A percentile compares a stretch with the other conserved stretches of the same genome.
phyloP scores from a whole-genome alignment of 2,888 invertebrate species.

The Cantharis nigra region DNA sequence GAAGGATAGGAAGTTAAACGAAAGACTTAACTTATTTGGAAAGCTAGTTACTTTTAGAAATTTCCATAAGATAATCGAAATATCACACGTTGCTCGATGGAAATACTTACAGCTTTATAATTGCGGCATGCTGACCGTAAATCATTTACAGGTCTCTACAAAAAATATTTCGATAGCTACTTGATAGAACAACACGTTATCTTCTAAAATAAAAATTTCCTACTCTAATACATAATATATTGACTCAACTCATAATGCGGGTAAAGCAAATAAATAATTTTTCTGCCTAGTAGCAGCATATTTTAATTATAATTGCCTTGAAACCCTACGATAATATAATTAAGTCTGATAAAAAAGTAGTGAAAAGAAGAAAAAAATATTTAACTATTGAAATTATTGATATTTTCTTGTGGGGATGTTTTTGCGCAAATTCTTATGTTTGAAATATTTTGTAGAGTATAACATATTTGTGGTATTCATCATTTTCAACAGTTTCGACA shows the following conservation, averaged over 20 bases:
- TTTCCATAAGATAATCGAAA: not conserved
- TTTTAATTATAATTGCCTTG: not conserved
- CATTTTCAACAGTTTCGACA: not conserved
- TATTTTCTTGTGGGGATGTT: too few relatives aligned
- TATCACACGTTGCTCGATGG: not conserved
- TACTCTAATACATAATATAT: too few relatives aligned
- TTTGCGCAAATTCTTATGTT: too few relatives aligned
- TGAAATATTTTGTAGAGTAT: too few relatives aligned
- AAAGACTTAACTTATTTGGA: not conserved
- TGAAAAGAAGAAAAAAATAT: not conserved
- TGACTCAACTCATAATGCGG: too few relatives aligned
- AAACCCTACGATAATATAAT: too few relatives aligned
- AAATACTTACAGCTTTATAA: not conserved
- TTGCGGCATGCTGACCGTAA: not conserved
- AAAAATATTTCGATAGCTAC: not conserved
- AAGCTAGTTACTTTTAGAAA: not conserved
- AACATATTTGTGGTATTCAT: too few relatives aligned
- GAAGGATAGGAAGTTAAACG: not conserved
- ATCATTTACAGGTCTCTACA: not conserved
- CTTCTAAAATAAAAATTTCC: not conserved
- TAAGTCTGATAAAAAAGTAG: too few relatives aligned
- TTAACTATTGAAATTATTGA: not conserved
- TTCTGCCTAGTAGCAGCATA: not conserved
- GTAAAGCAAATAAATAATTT: not conserved
- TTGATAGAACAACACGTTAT: not conserved